These are phyloP conservation scores for Indri indri DNA, from an alignment of 2,113 vertebrate species.

Conservation along the genomic window DNA sequence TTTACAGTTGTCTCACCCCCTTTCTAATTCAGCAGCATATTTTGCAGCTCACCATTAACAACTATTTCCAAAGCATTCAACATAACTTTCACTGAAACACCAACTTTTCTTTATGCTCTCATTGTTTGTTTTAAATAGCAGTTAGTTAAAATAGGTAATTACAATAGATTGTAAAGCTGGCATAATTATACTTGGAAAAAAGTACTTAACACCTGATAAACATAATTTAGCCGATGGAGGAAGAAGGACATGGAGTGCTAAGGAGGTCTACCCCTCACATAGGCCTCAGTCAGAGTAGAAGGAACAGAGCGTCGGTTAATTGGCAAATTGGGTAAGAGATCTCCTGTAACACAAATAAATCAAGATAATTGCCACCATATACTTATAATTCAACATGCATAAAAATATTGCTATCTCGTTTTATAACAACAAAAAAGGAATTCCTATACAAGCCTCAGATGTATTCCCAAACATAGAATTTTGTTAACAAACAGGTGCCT, in stretches of 20 bases:
- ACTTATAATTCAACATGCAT: neutral
- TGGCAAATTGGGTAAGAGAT: neutral
- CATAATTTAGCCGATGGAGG: neutral
- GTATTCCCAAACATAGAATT: neutral
- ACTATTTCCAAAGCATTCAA: neutral
- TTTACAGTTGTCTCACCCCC: neutral
- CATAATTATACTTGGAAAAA: constrained; percentile 26
- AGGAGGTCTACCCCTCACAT: neutral
- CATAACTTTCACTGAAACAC: neutral
- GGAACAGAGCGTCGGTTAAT: neutral
- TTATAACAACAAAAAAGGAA: neutral
- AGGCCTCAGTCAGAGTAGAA: neutral
- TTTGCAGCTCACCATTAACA: neutral
- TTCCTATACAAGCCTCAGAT: neutral
- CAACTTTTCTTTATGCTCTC: neutral
- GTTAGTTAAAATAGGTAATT: constrained; percentile 6
- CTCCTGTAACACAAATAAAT: neutral
- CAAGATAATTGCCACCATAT: neutral
- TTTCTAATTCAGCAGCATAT: neutral
- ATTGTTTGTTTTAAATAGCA: constrained; percentile 19
- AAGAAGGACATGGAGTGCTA: neutral
- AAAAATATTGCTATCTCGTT: neutral
- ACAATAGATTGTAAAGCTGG: neutral
- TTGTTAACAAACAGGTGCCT: neutral
- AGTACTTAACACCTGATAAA: neutral